These are phyloP conservation scores for Telmatochromis brichardi DNA, from an alignment of 2,113 vertebrate genomes.

Conservation along the genomic window DNA sequence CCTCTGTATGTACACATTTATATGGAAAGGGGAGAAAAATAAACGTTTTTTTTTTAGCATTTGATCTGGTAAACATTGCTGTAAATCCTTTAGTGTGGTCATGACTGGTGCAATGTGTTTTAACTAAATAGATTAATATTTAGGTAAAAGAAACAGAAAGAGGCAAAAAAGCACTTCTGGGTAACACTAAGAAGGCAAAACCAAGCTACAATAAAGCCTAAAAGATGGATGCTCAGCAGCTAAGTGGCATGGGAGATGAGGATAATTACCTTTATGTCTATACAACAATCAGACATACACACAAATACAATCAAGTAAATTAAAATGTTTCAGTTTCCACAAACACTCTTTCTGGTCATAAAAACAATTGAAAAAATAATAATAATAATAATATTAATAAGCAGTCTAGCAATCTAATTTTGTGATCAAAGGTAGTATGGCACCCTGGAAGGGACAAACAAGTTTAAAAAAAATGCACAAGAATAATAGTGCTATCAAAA, in stretches of 20 bases:
- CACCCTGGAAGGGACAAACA: slow-evolving; percentile 3
- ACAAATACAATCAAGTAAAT: neutral
- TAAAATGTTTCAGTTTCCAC: neutral
- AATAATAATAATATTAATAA: neutral
- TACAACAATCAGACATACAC: neutral
- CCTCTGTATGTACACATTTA: slow-evolving; percentile 54
- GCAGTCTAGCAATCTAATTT: neutral
- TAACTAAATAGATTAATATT: neutral
- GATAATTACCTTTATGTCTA: neutral
- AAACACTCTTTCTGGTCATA: neutral
- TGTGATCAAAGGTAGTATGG: neutral
- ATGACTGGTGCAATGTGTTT: neutral
- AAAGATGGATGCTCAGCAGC: neutral
- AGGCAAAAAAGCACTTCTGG: slow-evolving; percentile 44
- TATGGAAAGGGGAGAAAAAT: slow-evolving; percentile 32
- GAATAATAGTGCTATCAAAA: neutral
- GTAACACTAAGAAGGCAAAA: slow-evolving; percentile 31
- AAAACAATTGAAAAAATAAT: neutral
- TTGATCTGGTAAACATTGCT: slow-evolving; percentile 20
- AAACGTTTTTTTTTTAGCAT: neutral
- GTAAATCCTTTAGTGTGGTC: slow-evolving; percentile 1
- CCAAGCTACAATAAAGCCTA: neutral
- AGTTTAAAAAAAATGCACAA: neutral
- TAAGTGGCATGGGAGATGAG: neutral
- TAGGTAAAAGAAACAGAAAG: neutral